Evolutionary conservation across 2,888 invertebrate species (phyloP), one percentile per base, ranked within the genome.

Genomic region (Diplolepis rosae): DNA sequence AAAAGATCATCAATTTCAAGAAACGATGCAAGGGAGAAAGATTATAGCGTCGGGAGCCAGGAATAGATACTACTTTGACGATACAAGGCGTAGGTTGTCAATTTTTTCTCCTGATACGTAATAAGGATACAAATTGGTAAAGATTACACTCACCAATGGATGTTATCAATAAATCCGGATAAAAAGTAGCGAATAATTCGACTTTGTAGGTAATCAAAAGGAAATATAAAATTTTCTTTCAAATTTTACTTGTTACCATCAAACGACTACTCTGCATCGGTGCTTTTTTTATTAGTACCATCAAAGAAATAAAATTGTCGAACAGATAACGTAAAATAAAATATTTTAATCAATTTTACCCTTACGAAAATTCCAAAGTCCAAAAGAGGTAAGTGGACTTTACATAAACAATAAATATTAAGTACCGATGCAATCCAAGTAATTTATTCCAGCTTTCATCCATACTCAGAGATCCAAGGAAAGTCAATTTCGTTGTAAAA

Each of bases 381-480:
- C 7, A 27, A 61, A 39, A 24, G 22, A 39, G 18, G 54, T 32
- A 11, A 30, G 22, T 18, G 13, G 9, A 32, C 22, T 39, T 61
- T 39, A 27, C 1, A 24, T 42, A 42, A 61, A 27, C 39, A 42
- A 61, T 61, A 24, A 61, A 27, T 42, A 61, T 42, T n/a, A 39
- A 61, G 27, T 27, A 24, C 4, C 7, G n/a, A 24, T 24, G 24
- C 27, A 39, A 39, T 61, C 39, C 24, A n/a, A 61, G 7, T n/a
- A 39, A 61, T 61, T 42, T 61, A 61, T 61, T 61, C 61, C n/a
- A 39, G 22, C 39, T 39, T 39, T 61, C 35, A 39, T 39, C 39
- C n/a, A 0, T 42, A 39, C 39, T n/a, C 27, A 35, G 24, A 32
- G 13, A 24, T 22, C 4, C 61, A 15, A 39, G 39, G 39, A 4